Base-by-base conservation (phyloP, 2,888 invertebrate genomes). In the Ditula angustiorana region DNA sequence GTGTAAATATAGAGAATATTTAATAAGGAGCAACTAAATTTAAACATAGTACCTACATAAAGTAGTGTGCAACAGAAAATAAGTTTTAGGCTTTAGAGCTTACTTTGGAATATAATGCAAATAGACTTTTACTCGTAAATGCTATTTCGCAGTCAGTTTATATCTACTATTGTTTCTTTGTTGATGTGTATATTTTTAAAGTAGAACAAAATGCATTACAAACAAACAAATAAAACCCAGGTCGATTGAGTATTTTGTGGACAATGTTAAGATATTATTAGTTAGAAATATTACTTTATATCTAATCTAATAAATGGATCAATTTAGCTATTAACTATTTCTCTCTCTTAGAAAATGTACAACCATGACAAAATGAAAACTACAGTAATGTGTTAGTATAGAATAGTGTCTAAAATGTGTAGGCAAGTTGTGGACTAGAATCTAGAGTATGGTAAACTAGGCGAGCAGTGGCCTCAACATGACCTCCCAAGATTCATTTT, bases 331-430 rank as follows among this genome's bases (percentile, higher is more conserved):
- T 56, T 72, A 74, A 72, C 69, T 73, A 71, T 79, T 81, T 89
- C 87, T 90, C 90, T 90, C 90, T 90, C 90, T 86, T 87, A 82
- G 81, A 79, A 85, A 87, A 85, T 85, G 78, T 88, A 89, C 83
- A 84, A 80, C 79, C 78, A 80, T 73, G 72, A 74, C 67, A 65
- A 73, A 69, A 66, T 63, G 37, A 61, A 67, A 70, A 66, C 50
- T 59, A 64, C 59, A 47, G 64, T 55, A 61, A 61, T 58, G 62
- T 66, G 58, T 56, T 26, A 41, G n/a, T n/a, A 65, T 66, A 61
- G 37, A 61, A 70, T 62, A 66, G 62, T 60, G 62, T 65, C 44
- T 61, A 62, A 66, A 55, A 53, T 10, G 46, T 65, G 52, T 66
- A 61, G 56, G 59, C 56, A 63, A 63, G 49, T 58, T 26, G 58